Evolutionary conservation across 2,113 vertebrate genomes (phyloP), one percentile per base, ranked within the genome.

Genomic region (Leptocoma aspasia): DNA sequence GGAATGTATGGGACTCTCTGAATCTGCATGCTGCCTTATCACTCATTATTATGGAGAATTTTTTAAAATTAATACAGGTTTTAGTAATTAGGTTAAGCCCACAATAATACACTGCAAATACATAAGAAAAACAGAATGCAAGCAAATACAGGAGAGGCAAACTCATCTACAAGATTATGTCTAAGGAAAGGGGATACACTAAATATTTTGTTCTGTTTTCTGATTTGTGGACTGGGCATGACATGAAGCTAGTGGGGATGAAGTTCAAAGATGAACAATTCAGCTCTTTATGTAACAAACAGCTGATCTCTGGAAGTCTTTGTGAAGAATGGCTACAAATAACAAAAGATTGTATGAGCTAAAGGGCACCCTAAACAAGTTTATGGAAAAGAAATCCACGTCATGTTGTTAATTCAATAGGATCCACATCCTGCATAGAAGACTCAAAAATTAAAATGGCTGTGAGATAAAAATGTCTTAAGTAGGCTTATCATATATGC

Each of bases 121-220:
- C 19, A 8, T 20, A 69, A 54, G 26, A 66, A 70, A 79, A 57
- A 6, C 18, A 77, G 15, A 41, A 77, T 12, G 6, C 19, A 86
- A 65, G 17, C 17, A 93, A 37, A 47, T 64, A 80, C 10, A 60
- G 37, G 24, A 37, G 9, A 49, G 4, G n/a, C n/a, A 81, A 76
- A 72, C 4, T 6, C 13, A 71, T 63, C 10, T 15, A 50, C 11
- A 42, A 60, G 28, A 53, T 57, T 33, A 33, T 21, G 15, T 27
- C 28, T 21, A 76, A 27, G 3, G 15, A 56, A 59, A 73, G 13
- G 2, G 2, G 3, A 23, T 6, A 60, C 0, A 2, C 7, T 70
- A 73, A 72, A 56, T 76, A 69, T 8, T 47, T 86, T 41, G 4
- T 59, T 70, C 37, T 59, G 6, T n/a, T 53, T 89, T 56, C n/a